Evolutionary conservation across 2,888 invertebrate genomes (phyloP), one percentile per base, ranked within the genome.

Genomic region (Hofmannophila pseudospretella): DNA sequence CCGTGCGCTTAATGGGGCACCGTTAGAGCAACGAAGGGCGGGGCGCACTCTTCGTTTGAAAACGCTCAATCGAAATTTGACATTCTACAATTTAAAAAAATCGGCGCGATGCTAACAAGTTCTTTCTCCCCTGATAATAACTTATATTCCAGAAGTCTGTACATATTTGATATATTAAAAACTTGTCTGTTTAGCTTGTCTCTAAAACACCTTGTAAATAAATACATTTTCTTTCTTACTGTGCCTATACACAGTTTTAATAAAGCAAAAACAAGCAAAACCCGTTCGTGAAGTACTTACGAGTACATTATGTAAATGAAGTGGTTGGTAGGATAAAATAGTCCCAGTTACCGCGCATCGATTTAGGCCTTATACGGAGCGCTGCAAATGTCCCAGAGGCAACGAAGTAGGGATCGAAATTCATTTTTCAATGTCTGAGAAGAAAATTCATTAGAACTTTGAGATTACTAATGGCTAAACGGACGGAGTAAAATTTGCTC

Each of bases 381-480:
- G 56, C 53, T 66, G 67, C 67, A 67, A 67, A 71, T 73, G 72
- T 70, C 69, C 67, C 66, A 66, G 22, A 41, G 49, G 58, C 65
- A 63, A 55, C 65, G 59, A 67, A 76, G 68, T 71, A 67, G 69
- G 71, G 76, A 75, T 67, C 67, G 57, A 68, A 80, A 84, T 78
- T 81, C 81, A 86, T 86, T 85, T 84, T 79, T 86, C 85, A 86
- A 82, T 79, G 86, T 86, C 85, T 77, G 67, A 72, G 74, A 79
- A 78, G 77, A 79, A 86, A 86, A 85, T 86, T 86, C 86, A 86
- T 86, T 86, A 86, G 75, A 86, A 86, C 77, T 86, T 80, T 74
- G 81, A 80, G 82, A 85, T 85, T 86, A 82, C 85, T 82, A 81
- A 86, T 85, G 81, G 80, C 79, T 77, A 78, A 85, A 77, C 78